A percentile compares a stretch with the other conserved stretches of the same genome.
Evolutionary conservation across 2,888 invertebrate species (phyloP).

Genomic region (Tiphia femorata): DNA sequence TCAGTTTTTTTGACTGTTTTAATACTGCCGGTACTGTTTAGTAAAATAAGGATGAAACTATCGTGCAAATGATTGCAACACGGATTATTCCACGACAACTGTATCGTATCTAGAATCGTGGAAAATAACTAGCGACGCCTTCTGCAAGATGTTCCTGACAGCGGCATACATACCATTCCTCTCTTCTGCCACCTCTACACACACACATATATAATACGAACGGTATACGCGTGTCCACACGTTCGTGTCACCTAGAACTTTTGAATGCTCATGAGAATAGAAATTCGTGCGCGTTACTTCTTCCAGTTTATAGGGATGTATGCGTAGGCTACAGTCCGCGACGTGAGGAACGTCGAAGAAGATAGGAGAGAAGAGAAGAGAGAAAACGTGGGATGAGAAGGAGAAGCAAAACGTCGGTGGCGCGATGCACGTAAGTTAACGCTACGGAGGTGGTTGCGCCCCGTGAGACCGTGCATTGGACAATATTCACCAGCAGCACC

Average conservation of each 20-base stretch:
- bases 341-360: slow-evolving; percentile 5
- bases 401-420: not conserved
- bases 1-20: too few species aligned
- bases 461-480: slow-evolving; percentile 25
- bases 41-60: too few species aligned
- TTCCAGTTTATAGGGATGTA: slow-evolving; percentile 32
- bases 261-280: slow-evolving; percentile 33
- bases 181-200: too few species aligned
- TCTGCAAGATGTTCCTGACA: too few species aligned
- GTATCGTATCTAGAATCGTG: too few species aligned
- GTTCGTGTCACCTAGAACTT: slow-evolving; percentile 21
- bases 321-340: slow-evolving; percentile 3
- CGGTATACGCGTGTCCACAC: not conserved
- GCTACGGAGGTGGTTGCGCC: slow-evolving; percentile 12
- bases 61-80: too few species aligned
- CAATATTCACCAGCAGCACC: slow-evolving; percentile 22
- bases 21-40: too few species aligned
- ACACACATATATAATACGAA: too few species aligned
- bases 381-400: not conserved
- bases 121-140: too few species aligned
- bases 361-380: not conserved
- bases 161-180: too few species aligned
- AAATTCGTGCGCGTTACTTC: slow-evolving; percentile 35
- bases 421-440: slow-evolving; percentile 24
- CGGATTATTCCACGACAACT: too few species aligned